Base-by-base conservation (phyloP, 1,140 invertebrate genomes). In the Scaptodrosophila lebanonensis region DNA sequence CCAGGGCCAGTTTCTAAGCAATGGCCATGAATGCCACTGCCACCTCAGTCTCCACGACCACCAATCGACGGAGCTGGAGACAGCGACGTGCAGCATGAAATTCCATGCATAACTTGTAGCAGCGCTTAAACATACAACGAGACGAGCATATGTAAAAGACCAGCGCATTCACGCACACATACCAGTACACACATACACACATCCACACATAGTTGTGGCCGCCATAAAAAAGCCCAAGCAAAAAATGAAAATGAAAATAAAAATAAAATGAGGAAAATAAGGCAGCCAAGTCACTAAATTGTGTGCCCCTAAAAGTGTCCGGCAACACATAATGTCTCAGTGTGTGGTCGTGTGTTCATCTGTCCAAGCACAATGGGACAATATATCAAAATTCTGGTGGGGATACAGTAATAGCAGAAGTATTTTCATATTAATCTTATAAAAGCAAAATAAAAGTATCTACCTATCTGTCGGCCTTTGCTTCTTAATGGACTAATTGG, bases 291-390 rank as follows among this genome's bases (percentile, higher is more conserved):
- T 77, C 76, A 57, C 73, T 79, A 79, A 79, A 79, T 79, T 79
- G 73, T 79, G 65, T 52, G 75, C 61, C 75, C 75, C 70, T 73
- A 79, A 79, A 79, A 75, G 75, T 79, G 75, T 79, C 75, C 75
- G 53, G 75, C 65, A 59, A 57, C 69, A 79, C 73, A 77, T 77
- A 77, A 79, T 79, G 72, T 54, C 70, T 36, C 12, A 43, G 40
- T 13, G 5, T 9, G 40, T n/a, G 29, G 40, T 43, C 22, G 16
- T 25, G 18, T 45, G 15, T 11, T 17, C 11, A 40, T 59, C 62
- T 35, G 20, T 3, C 2, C 12, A 54, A n/a, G n/a, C n/a, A n/a
- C n/a, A n/a, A n/a, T n/a, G n/a, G n/a, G n/a, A n/a, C n/a, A n/a
- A n/a, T n/a, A n/a, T n/a, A n/a, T n/a, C n/a, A n/a, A n/a, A n/a